Base-by-base conservation (phyloP, 1,140 invertebrate species). In the Anoplophora glabripennis region DNA sequence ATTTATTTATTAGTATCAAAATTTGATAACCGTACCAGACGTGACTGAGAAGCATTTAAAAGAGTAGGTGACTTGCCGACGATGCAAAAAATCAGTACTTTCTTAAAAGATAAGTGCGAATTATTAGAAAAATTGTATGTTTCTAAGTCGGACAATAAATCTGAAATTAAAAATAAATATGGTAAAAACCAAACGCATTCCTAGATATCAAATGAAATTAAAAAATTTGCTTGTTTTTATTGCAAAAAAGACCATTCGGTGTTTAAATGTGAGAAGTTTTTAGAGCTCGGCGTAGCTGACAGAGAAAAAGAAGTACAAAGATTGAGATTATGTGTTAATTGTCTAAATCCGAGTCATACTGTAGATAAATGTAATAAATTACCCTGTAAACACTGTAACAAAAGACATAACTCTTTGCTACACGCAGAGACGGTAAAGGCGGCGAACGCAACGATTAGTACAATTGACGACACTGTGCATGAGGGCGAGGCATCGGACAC, bases 21-120 rank as follows among this genome's bases (percentile, higher is more conserved):
- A 38, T 38, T 52, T 18, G 9, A 52, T 18, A n/a, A 3, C 10
- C 8, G n/a, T 5, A 52, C 49, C 10, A 11, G 15, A 11, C 36
- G 40, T n/a, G 36, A 52, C n/a, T 52, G 49, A 37, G 49, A 52
- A 52, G 15, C 34, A 12, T 38, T 52, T 9, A 38, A 38, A 38
- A 52, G 37, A 8, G 8, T 7, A 8, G 40, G 37, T 14, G 34
- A 52, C 14, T 38, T 17, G 15, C 10, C 4, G 10, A n/a, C 17
- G 18, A 38, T 52, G 11, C 36, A 37, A n/a, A 35, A 52, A n/a
- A 38, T 52, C 40, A 38, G 36, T 10, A 18, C n/a, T 14, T 52
- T 52, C 15, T 18, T 52, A 52, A 37, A 52, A n/a, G 15, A 38
- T 15, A 14, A 37, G 15, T 52, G 49, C 37, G 12, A 38, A 10